Conservation (phyloP, 2,113 vertebrate species). For the Notarius quadriscutis region DNA sequence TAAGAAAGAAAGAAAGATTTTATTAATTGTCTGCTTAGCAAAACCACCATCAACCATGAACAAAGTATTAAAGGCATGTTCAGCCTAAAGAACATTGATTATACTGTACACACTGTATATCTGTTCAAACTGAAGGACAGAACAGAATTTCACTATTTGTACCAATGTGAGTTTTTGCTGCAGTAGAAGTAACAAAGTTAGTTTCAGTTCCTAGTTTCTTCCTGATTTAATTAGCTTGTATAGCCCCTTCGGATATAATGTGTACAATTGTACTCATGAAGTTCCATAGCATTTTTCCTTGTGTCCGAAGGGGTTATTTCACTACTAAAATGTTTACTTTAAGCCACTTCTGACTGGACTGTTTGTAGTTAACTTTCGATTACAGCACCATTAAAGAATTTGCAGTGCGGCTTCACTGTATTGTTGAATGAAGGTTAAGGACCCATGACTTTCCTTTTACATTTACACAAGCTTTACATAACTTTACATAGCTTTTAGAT, state of each 20-base stretch:
- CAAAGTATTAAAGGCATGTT: background rate
- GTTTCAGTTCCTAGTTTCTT: background rate
- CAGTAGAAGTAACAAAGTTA: background rate
- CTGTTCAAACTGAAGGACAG: background rate
- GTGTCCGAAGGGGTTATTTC: too few species aligned
- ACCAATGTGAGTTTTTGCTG: background rate
- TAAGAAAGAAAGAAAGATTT: background rate
- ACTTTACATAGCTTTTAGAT: background rate
- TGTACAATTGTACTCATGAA: too few species aligned
- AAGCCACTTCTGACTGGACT: background rate
- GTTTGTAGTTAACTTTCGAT: background rate
- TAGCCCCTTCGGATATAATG: too few species aligned
- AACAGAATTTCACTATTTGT: background rate
- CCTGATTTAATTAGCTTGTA: background rate
- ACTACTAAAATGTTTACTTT: background rate
- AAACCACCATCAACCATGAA: background rate
- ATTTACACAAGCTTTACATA: background rate
- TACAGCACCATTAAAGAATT: background rate
- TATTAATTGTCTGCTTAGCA: background rate
- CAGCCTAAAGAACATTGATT: background rate
- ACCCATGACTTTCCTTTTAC: background rate
- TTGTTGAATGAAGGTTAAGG: background rate
- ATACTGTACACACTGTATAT: background rate
- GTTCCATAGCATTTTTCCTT: too few species aligned
- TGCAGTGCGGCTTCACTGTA: background rate